Percentiles rank a stretch among this genome's conserved stretches.
phyloP scores from a whole-genome alignment of 2,888 invertebrate species.

The Caenorhabditis wallacei region DNA sequence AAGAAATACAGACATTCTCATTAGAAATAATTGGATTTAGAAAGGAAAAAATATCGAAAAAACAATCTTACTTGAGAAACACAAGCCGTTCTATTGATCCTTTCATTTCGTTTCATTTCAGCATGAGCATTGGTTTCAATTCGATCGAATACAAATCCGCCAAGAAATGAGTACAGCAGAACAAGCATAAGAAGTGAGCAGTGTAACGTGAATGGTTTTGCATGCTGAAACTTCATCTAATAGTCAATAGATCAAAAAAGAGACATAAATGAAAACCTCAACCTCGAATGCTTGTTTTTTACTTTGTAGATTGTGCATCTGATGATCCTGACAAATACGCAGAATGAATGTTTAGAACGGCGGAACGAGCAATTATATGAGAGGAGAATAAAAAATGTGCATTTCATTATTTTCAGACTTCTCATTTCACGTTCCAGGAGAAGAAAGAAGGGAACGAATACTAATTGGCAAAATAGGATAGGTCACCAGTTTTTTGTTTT shows the following conservation, averaged over 20 bases:
- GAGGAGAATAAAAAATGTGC: slow-evolving; percentile 37
- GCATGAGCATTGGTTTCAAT: slow-evolving; percentile 78
- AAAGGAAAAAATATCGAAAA: neutral
- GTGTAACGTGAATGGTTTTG: slow-evolving; percentile 82
- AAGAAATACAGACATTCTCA: neutral
- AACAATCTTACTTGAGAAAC: slow-evolving; percentile 68
- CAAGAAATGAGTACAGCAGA: slow-evolving; percentile 79
- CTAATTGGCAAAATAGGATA: slow-evolving; percentile 20
- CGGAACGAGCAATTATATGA: slow-evolving; percentile 30
- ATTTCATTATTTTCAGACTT: slow-evolving; percentile 45
- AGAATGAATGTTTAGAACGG: slow-evolving; percentile 37
- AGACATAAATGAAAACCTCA: slow-evolving; percentile 39
- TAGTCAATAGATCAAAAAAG: neutral
- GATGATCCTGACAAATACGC: slow-evolving; percentile 41
- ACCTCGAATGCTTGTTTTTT: slow-evolving; percentile 68
- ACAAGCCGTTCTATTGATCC: slow-evolving; percentile 71
- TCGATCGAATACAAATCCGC: slow-evolving; percentile 80
- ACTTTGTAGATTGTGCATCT: slow-evolving; percentile 69
- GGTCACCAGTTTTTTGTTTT: neutral
- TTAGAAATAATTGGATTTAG: neutral
- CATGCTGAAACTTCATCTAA: slow-evolving; percentile 70
- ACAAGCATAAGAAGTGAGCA: slow-evolving; percentile 78
- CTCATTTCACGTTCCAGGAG: slow-evolving; percentile 17
- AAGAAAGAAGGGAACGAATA: slow-evolving; percentile 11
- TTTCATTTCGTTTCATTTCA: slow-evolving; percentile 66